Conservation (phyloP, 2,113 vertebrate genomes). For the Stegastes partitus region DNA sequence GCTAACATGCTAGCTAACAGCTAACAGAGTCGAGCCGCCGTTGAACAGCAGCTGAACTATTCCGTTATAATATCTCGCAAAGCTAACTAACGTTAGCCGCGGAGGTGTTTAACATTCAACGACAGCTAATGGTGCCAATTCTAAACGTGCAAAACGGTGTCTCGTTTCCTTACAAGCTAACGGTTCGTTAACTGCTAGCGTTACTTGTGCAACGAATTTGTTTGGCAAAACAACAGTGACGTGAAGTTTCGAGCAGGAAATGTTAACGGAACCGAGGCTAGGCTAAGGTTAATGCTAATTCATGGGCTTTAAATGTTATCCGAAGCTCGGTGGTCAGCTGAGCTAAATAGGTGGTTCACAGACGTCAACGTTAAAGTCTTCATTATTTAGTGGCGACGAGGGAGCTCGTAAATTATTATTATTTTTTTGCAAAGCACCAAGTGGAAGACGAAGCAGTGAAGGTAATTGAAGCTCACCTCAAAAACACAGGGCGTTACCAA, state of each 20-base stretch:
- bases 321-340: background rate
- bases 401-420: background rate
- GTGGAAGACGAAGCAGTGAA: background rate
- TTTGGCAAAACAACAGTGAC: background rate
- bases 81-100: background rate
- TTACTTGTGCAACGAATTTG: background rate
- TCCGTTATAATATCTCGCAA: background rate
- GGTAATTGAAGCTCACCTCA: background rate
- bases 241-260: background rate
- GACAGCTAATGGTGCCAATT: background rate
- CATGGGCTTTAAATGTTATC: background rate
- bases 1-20: constrained; percentile 33
- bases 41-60: constrained; percentile 16
- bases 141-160: background rate
- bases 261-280: background rate
- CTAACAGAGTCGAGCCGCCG: constrained; percentile 19
- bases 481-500: background rate
- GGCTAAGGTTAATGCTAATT: background rate
- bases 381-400: background rate
- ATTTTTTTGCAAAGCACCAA: background rate
- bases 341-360: background rate
- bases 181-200: background rate
- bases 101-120: no score
- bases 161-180: background rate
- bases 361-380: background rate